Percentiles rank a stretch among this genome's conserved stretches.
Evolutionary conservation across 1,140 invertebrate species (phyloP).

Genomic region (Rhynchophorus ferrugineus): DNA sequence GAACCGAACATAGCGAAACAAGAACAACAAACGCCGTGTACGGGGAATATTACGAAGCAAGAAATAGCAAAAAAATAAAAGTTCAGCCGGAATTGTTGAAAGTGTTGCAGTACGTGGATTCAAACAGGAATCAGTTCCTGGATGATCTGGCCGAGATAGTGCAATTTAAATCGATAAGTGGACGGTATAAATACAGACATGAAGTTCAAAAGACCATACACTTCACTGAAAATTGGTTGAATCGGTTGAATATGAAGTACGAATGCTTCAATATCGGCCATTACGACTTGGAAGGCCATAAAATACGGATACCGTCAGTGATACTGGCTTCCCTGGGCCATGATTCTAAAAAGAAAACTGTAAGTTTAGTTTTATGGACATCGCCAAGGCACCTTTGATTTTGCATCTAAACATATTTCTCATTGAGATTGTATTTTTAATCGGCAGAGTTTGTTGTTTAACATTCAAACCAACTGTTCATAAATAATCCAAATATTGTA

Average conservation of each 20-base stretch:
- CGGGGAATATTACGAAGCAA: constrained; percentile 33
- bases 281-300: constrained; percentile 27
- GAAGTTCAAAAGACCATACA: constrained; percentile 30
- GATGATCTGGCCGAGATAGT: constrained; percentile 31
- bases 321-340: constrained; percentile 32
- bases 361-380: constrained; percentile 18
- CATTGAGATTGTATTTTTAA: no score
- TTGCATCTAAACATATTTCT: no score
- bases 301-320: constrained; percentile 30
- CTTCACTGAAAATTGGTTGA: constrained; percentile 34
- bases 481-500: no score
- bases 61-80: constrained; percentile 33
- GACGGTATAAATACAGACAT: constrained; percentile 25
- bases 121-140: constrained; percentile 27
- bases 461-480: no score
- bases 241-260: constrained; percentile 31
- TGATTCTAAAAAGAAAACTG: constrained; percentile 30
- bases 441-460: no score
- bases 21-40: constrained; percentile 34
- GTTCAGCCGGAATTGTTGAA: constrained; percentile 30
- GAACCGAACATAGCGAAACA: constrained; percentile 39
- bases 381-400: no score
- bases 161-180: constrained; percentile 31
- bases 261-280: constrained; percentile 37
- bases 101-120: constrained; percentile 35